phyloP scores from a whole-genome alignment of 2,113 vertebrate genomes.

The Grantiella picta region DNA sequence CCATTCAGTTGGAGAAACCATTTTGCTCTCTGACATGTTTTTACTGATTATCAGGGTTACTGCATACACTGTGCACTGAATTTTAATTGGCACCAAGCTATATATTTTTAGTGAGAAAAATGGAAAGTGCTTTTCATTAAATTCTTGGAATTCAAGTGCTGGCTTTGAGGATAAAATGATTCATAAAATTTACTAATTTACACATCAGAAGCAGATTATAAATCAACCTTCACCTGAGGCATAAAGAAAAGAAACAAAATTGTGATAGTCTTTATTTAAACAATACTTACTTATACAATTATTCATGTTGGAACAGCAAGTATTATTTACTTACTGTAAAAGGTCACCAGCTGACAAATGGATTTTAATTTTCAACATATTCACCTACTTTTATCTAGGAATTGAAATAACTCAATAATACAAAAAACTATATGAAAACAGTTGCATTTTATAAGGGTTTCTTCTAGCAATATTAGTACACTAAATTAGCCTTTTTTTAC shows the following conservation, averaged over 20 bases:
- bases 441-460: constrained; percentile 41
- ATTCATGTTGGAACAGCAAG: constrained; percentile 31
- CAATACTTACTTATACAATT: constrained; percentile 9
- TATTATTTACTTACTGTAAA: constrained; percentile 35
- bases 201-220: constrained; percentile 33
- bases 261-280: constrained; percentile 39
- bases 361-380: constrained; percentile 52
- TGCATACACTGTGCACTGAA: constrained; percentile 51
- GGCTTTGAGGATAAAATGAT: constrained; percentile 52
- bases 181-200: constrained; percentile 57
- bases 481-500: constrained; percentile 13
- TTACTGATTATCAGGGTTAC: constrained; percentile 75
- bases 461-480: constrained; percentile 39
- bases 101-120: constrained; percentile 62
- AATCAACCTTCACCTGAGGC: constrained; percentile 55
- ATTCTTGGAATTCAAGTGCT: constrained; percentile 39
- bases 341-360: constrained; percentile 47
- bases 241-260: constrained; percentile 52
- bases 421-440: constrained; percentile 32
- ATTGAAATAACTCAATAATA: constrained; percentile 22
- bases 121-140: constrained; percentile 38
- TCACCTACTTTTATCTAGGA: constrained; percentile 43
- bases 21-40: constrained; percentile 57
- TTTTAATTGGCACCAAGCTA: constrained; percentile 67
- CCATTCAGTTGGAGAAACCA: constrained; percentile 57